A percentile compares a stretch with the other conserved stretches of the same genome.
Conservation (phyloP, 1,140 invertebrate genomes). For the Zaprionus gabonicus region DNA sequence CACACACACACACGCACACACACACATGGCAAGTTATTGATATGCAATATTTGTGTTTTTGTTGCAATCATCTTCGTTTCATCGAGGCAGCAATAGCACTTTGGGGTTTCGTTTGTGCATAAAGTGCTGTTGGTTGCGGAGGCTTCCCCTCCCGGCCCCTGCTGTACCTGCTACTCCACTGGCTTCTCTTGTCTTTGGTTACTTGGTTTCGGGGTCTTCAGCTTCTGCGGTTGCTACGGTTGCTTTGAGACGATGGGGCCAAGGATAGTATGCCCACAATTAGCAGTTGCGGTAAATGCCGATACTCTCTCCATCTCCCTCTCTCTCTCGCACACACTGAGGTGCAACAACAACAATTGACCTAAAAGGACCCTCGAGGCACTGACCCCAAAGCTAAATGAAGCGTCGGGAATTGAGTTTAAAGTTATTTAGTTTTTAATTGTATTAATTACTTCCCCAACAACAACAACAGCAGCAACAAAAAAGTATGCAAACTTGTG, state of each 20-base stretch:
- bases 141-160: not conserved
- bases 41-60: conserved; percentile 53
- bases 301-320: conserved; percentile 24
- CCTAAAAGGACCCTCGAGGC: conserved; percentile 32
- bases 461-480: conserved; percentile 14
- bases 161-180: not conserved
- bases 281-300: conserved; percentile 56
- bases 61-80: conserved; percentile 41
- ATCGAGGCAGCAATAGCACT: conserved; percentile 11
- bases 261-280: conserved; percentile 53
- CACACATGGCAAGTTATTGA: conserved; percentile 50
- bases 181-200: not conserved
- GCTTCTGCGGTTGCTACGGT: conserved; percentile 51
- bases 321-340: not conserved
- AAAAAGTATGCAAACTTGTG: conserved; percentile 43
- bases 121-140: conserved; percentile 15
- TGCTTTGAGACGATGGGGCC: conserved; percentile 50
- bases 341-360: conserved; percentile 16
- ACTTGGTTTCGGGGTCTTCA: not conserved
- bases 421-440: conserved; percentile 80
- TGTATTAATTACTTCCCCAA: conserved; percentile 70
- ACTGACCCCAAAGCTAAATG: conserved; percentile 26
- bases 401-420: conserved; percentile 62
- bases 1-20: conserved; percentile 32
- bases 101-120: conserved; percentile 34